These are phyloP conservation scores for Catostylus mosaicus DNA, from an alignment of 30 jellyfish, hydroid and myxozoan genomes.

Conservation along the genomic window DNA sequence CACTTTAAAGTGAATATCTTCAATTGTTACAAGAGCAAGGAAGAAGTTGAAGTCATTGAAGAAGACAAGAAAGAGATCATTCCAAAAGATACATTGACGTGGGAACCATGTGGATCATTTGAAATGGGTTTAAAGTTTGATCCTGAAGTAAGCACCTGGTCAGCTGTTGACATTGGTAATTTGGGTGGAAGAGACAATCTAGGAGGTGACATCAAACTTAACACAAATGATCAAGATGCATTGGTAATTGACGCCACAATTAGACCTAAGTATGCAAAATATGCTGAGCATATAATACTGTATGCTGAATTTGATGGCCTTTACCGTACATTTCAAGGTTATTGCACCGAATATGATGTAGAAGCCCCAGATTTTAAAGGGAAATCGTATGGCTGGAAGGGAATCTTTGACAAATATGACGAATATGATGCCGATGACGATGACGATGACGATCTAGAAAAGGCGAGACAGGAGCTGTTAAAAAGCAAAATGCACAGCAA, in stretches of 20 bases:
- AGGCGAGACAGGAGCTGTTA: neutral
- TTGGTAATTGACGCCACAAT: neutral
- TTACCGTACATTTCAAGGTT: neutral
- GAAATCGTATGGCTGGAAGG: neutral
- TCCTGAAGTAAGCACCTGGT: neutral
- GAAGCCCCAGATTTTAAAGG: neutral
- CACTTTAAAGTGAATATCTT: constrained; percentile 25
- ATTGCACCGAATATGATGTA: neutral
- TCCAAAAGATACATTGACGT: neutral
- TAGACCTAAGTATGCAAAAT: neutral
- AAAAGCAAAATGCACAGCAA: neutral
- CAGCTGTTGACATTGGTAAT: neutral
- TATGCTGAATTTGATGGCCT: neutral
- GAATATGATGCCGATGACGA: no score
- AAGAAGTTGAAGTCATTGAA: no score
- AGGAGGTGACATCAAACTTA: neutral
- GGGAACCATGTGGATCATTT: neutral
- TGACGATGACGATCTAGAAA: no score
- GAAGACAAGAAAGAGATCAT: neutral
- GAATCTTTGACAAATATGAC: neutral
- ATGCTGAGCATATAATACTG: neutral
- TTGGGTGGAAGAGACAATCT: neutral
- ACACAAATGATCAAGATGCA: no score
- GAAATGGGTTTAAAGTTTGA: neutral
- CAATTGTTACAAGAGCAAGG: constrained; percentile 48